Evolutionary conservation across 2,797 vertebrate species (phyloP).

Genomic region (Danio albolineatus): DNA sequence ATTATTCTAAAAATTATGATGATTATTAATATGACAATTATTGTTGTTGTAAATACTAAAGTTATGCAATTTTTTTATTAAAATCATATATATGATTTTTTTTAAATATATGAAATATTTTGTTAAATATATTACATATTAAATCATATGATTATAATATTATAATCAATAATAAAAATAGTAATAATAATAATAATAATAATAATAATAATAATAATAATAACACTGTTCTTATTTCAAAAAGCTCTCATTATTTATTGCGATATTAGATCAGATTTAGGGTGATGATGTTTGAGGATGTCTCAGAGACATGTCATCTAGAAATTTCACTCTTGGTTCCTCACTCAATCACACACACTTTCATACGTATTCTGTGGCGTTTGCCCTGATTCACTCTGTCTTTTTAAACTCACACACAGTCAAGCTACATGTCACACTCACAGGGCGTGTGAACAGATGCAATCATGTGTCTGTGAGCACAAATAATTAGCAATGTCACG

Average conservation of each 20-base stretch:
- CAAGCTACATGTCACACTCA: background rate
- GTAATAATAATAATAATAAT: too few species aligned
- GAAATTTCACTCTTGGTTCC: background rate
- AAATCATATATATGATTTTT: too few species aligned
- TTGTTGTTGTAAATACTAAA: too few species aligned
- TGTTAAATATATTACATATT: too few species aligned
- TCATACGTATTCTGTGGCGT: background rate
- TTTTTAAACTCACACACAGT: constrained; percentile 29
- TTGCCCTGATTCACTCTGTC: background rate
- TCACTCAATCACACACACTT: background rate
- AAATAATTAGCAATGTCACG: background rate
- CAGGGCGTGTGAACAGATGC: constrained; percentile 1
- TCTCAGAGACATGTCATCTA: background rate
- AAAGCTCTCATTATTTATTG: background rate
- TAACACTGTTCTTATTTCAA: background rate
- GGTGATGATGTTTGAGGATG: background rate
- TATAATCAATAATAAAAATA: too few species aligned
- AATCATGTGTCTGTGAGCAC: background rate
- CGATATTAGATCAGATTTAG: background rate
- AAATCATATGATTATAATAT: too few species aligned
- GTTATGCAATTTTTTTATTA: too few species aligned
- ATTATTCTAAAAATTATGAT: too few species aligned
- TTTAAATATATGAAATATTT: too few species aligned
- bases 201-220: background rate
- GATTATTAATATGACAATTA: too few species aligned